Evolutionary conservation across 2,113 vertebrate genomes (phyloP), one percentile per base, ranked within the genome.

Genomic region (Ammodytes marinus): DNA sequence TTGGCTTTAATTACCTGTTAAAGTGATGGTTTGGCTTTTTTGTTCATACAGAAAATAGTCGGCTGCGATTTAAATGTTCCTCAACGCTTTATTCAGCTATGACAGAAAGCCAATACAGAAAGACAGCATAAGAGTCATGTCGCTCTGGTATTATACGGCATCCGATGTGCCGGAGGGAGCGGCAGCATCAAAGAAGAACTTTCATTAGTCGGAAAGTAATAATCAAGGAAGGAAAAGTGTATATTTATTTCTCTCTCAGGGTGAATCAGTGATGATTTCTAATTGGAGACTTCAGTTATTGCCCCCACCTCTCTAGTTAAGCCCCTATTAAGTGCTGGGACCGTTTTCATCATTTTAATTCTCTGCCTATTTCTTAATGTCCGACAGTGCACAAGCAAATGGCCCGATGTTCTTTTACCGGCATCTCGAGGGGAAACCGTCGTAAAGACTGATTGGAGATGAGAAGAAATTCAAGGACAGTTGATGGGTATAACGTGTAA

Each of bases 241-340:
- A 10, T 53, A 10, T 53, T 64, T 52, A 46, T 45, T 66, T 27
- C 6, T 19, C 46, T 65, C 9, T 8, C 6, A 72, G 35, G 39
- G 54, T 65, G 49, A 53, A 57, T 55, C 54, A 35, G 46, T 6
- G 42, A 79, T 64, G 17, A 53, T 68, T 83, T 83, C 37, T 47
- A 81, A 67, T 57, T 55, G 57, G 27, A 66, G 39, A 46, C 12
- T 3, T 68, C 8, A 77, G 80, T 80, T 67, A 49, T 58, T 70
- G 42, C 37, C 14, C 4, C 27, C 0, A 7, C 37, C 35, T 47
- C 11, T 35, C n/a, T 13, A 8, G 0, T 65, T 14, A 61, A 85
- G 50, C 6, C 49, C 17, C 52, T 14, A 39, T 74, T 42, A 68
- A 13, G 40, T 77, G n/a, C 27, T 12, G 15, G 58, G 45, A 68